phyloP scores from a whole-genome alignment of 1,140 invertebrate genomes.

The Sitophilus oryzae region DNA sequence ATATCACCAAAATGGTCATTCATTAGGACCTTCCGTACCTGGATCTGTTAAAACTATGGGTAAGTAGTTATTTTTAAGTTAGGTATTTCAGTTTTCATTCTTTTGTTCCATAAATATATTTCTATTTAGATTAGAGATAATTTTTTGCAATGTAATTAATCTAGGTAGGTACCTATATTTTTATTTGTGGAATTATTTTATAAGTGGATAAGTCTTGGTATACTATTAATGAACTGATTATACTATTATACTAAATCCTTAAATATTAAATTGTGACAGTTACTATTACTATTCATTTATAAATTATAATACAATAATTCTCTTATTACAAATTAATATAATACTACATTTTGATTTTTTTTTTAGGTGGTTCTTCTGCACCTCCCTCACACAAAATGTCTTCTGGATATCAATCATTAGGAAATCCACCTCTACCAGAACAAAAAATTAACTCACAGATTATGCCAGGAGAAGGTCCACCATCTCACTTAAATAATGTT shows the following conservation, averaged over 20 bases:
- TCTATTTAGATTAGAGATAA: no score
- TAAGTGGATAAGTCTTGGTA: no score
- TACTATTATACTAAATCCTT: no score
- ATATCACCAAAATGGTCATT: background rate
- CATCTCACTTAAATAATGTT: background rate
- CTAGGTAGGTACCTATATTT: no score
- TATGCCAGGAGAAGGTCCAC: background rate
- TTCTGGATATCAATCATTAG: background rate
- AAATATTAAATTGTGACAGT: no score
- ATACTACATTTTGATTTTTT: background rate
- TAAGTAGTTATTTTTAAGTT: background rate
- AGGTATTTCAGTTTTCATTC: no score
- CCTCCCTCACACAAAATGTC: background rate
- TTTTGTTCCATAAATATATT: no score
- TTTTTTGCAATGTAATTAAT: no score
- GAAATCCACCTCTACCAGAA: background rate
- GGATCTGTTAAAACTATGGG: background rate
- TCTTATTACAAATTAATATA: background rate
- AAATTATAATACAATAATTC: slow-evolving; percentile 13
- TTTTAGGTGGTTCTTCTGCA: background rate
- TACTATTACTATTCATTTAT: no score
- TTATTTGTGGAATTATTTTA: no score
- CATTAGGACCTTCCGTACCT: background rate
- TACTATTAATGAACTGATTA: no score
- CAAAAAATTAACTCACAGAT: background rate